These are phyloP conservation scores for Ochotona curzoniae DNA, from an alignment of 2,113 vertebrate species.

Conservation along the genomic window DNA sequence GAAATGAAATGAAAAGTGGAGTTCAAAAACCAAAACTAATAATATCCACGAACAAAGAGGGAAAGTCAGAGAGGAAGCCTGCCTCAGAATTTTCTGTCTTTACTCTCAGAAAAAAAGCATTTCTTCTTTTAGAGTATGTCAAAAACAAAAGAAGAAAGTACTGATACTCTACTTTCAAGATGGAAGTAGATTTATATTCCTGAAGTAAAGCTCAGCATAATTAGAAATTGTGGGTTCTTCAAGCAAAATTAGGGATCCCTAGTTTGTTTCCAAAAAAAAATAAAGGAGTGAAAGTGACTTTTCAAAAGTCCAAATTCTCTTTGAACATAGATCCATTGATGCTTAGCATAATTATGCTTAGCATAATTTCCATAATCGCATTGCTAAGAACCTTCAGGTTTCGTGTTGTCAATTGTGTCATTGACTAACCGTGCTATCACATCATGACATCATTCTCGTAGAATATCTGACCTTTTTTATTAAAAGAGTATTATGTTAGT, in stretches of 20 bases:
- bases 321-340: slow-evolving; percentile 25
- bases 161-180: slow-evolving; percentile 19
- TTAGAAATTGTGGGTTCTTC: slow-evolving; percentile 59
- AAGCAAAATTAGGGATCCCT: background rate
- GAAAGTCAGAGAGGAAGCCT: background rate
- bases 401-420: background rate
- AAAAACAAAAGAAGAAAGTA: slow-evolving; percentile 55
- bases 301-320: slow-evolving; percentile 17
- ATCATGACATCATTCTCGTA: background rate
- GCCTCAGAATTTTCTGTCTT: slow-evolving; percentile 29
- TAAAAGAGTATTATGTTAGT: too few species aligned
- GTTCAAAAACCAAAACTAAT: slow-evolving; percentile 60
- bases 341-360: too few species aligned
- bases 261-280: slow-evolving; percentile 33
- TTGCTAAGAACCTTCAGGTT: slow-evolving; percentile 16
- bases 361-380: slow-evolving; percentile 30
- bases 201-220: background rate
- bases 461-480: background rate
- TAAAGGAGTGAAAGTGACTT: slow-evolving; percentile 13
- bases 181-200: slow-evolving; percentile 39
- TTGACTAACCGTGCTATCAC: background rate
- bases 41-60: slow-evolving; percentile 15
- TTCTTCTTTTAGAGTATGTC: slow-evolving; percentile 20
- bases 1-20: slow-evolving; percentile 56
- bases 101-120: slow-evolving; percentile 40